A percentile compares a stretch with the other conserved stretches of the same genome.
These are phyloP conservation scores for Apeira syringaria DNA, from an alignment of 2,888 invertebrate genomes.

Conservation along the genomic window DNA sequence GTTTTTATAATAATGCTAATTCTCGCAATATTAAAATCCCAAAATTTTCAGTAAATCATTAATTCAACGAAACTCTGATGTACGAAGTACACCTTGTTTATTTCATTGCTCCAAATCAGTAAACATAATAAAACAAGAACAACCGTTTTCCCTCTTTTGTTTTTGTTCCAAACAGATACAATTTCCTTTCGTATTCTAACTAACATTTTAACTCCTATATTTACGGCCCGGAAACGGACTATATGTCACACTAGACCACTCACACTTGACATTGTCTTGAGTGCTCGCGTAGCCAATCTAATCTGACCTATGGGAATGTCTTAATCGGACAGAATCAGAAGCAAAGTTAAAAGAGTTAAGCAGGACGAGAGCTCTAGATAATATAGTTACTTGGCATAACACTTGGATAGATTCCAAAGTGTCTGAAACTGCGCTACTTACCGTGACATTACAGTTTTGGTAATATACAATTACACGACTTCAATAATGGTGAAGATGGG, in stretches of 20 bases:
- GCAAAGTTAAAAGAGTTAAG: constrained; percentile 7
- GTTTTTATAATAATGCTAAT: too few relatives aligned
- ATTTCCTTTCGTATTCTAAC: constrained; percentile 23
- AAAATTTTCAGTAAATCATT: too few relatives aligned
- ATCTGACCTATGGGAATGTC: constrained; percentile 36
- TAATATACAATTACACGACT: constrained; percentile 35
- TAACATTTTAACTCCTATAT: constrained; percentile 46
- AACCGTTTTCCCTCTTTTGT: constrained; percentile 19
- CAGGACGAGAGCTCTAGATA: constrained; percentile 35
- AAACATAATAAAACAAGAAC: constrained; percentile 11
- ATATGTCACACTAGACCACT: constrained; percentile 54
- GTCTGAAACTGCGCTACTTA: constrained; percentile 57
- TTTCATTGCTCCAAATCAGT: not conserved
- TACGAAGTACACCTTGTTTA: constrained; percentile 7
- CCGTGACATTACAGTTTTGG: constrained; percentile 59
- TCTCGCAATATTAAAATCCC: too few relatives aligned
- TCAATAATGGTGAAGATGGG: constrained; percentile 7
- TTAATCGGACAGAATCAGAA: constrained; percentile 12
- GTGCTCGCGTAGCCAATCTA: constrained; percentile 35
- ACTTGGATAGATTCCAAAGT: constrained; percentile 72
- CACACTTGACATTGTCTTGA: constrained; percentile 40
- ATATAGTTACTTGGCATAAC: constrained; percentile 38
- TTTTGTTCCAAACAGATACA: constrained; percentile 16
- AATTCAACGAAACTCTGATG: too few relatives aligned
- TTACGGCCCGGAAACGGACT: constrained; percentile 53